Percentiles rank a stretch among this genome's conserved stretches.
Conservation (phyloP, 1,140 invertebrate genomes). For the Drosophila watanabei region DNA sequence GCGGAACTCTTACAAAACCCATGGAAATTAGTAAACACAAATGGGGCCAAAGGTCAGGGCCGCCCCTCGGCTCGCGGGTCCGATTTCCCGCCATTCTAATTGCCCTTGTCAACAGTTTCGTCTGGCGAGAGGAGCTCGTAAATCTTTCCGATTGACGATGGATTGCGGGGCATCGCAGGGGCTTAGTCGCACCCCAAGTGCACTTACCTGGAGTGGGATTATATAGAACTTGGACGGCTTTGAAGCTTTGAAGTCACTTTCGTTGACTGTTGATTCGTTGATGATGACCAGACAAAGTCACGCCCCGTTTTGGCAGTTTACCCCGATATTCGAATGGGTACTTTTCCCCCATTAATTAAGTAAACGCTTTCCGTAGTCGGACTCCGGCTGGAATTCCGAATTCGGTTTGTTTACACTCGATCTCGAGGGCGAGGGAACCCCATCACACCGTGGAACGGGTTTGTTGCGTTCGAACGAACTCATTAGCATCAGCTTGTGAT, state of each 20-base stretch:
- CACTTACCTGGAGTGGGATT: conserved; percentile 21
- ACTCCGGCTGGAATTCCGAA: conserved; percentile 39
- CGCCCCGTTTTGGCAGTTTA: conserved; percentile 55
- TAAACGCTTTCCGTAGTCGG: conserved; percentile 57
- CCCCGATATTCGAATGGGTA: conserved; percentile 50
- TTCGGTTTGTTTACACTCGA: conserved; percentile 41
- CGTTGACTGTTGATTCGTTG: conserved; percentile 15
- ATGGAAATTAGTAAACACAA: conserved; percentile 25
- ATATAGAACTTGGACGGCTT: conserved; percentile 21
- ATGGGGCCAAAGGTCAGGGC: conserved; percentile 56
- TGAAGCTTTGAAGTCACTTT: conserved; percentile 26
- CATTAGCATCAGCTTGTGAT: conserved; percentile 64
- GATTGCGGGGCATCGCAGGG: conserved; percentile 10
- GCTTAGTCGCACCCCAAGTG: conserved; percentile 31
- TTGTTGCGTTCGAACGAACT: conserved; percentile 56
- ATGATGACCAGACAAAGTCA: conserved; percentile 30
- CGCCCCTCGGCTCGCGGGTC: not conserved
- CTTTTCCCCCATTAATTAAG: conserved; percentile 76
- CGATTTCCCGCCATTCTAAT: conserved; percentile 48
- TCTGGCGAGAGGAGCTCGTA: conserved; percentile 28
- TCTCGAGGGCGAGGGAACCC: conserved; percentile 59
- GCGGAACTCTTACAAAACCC: conserved; percentile 52
- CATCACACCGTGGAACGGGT: conserved; percentile 32
- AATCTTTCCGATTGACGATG: conserved; percentile 33
- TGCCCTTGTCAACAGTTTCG: conserved; percentile 55